Conservation (phyloP, 2,888 invertebrate species). For the Cheilosia pagana region DNA sequence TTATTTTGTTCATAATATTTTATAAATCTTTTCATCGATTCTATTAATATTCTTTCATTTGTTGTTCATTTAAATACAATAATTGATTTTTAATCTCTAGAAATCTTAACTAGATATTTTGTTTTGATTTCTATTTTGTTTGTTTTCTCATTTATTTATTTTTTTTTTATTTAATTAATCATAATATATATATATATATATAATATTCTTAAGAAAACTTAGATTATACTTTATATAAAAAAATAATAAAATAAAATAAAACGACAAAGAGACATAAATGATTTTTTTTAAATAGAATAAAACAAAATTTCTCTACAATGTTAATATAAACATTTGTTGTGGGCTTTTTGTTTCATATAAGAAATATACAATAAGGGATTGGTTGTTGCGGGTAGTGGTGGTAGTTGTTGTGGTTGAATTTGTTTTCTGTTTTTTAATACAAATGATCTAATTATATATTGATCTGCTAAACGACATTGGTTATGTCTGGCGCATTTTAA, state of each 20-base stretch:
- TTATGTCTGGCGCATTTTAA: neutral
- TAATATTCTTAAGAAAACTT: constrained; percentile 71
- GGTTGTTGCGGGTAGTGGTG: constrained; percentile 46
- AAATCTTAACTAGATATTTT: constrained; percentile 71
- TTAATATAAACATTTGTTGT: constrained; percentile 61
- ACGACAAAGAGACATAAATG: constrained; percentile 29
- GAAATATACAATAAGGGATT: constrained; percentile 70
- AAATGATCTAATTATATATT: constrained; percentile 21
- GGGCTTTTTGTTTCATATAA: constrained; percentile 47
- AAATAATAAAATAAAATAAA: constrained; percentile 51
- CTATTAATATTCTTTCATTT: constrained; percentile 40
- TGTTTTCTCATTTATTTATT: constrained; percentile 46
- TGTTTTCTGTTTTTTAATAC: constrained; percentile 18
- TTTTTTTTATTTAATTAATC: constrained; percentile 48
- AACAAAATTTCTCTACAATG: constrained; percentile 63
- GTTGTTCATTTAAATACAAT: constrained; percentile 62
- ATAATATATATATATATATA: constrained; percentile 41
- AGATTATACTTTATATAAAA: constrained; percentile 60
- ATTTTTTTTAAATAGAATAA: constrained; percentile 39
- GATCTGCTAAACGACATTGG: constrained; percentile 15
- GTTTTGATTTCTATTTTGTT: constrained; percentile 66
- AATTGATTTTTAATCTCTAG: constrained; percentile 72
- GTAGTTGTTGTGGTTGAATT: constrained; percentile 50
- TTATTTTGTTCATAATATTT: constrained; percentile 64
- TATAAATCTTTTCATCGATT: constrained; percentile 61